phyloP scores from a whole-genome alignment of 2,888 invertebrate species.

The Parnassius orleans region DNA sequence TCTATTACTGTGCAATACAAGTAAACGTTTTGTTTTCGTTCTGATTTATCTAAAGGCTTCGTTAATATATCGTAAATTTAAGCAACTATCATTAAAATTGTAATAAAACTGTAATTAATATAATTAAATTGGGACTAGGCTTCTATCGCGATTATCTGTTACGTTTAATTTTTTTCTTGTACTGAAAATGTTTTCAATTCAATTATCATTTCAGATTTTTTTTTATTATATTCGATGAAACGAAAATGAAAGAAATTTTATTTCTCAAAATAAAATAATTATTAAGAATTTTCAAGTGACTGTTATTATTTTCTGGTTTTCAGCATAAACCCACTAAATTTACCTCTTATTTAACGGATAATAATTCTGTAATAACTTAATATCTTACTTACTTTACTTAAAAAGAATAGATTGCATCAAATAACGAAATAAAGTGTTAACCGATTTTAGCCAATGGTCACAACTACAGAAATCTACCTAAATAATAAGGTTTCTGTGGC shows the following conservation, averaged over 20 bases:
- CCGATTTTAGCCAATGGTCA: too few relatives aligned
- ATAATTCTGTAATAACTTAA: too few relatives aligned
- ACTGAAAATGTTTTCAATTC: slow-evolving; percentile 47
- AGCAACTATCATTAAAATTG: slow-evolving; percentile 65
- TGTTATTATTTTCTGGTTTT: slow-evolving; percentile 49
- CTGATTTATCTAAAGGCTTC: slow-evolving; percentile 56
- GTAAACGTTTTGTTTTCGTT: slow-evolving; percentile 51
- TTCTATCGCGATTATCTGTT: slow-evolving; percentile 65
- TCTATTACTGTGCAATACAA: slow-evolving; percentile 75
- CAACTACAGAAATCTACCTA: too few relatives aligned
- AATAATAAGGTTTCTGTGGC: too few relatives aligned
- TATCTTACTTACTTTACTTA: too few relatives aligned
- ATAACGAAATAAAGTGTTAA: too few relatives aligned
- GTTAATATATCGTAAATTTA: slow-evolving; percentile 60
- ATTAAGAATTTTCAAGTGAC: slow-evolving; percentile 66
- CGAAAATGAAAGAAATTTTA: slow-evolving; percentile 59
- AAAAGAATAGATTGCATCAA: too few relatives aligned
- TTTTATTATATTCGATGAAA: slow-evolving; percentile 54
- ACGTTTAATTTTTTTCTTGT: slow-evolving; percentile 60
- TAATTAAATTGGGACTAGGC: slow-evolving; percentile 63
- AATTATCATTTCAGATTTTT: slow-evolving; percentile 54
- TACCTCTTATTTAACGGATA: too few relatives aligned
- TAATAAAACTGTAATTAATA: slow-evolving; percentile 72
- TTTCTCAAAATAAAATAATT: slow-evolving; percentile 72
- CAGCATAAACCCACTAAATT: too few relatives aligned